Evolutionary conservation across 2,888 invertebrate genomes (phyloP), one percentile per base, ranked within the genome.

Genomic region (Rotaria macrura): DNA sequence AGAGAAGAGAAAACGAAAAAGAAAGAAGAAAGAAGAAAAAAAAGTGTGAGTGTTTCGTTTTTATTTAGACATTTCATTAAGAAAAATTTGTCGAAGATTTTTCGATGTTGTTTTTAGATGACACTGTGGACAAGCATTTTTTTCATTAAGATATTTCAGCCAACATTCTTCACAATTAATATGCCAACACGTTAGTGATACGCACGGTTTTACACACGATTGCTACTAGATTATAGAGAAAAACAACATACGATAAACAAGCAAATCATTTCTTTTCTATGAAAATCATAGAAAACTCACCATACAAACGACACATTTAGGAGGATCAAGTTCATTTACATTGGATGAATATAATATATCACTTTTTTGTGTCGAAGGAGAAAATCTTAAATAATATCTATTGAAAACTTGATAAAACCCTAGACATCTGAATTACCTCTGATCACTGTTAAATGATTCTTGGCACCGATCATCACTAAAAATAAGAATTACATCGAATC

Each of bases 91-190:
- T 79, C 79, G 79, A 43, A 79, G 43, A 79, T 79, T 40, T 7
- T 79, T 43, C 4, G 79, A 43, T 43, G 25, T 43, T 40, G 79
- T 79, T 79, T 43, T 43, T n/a, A n/a, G 2, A 43, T 79, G 43
- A 79, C 79, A 79, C 25, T 79, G 79, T 43, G 79, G 79, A 79
- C 79, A 79, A 79, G 1, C 2, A n/a, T 43, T 79, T 79, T 79
- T 79, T 43, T 79, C 79, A n/a, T 79, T 79, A 25, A 79, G n/a
- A 40, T 43, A 79, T 25, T 79, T 79, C 4, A 43, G 10, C 79
- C 79, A 79, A 79, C 79, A 79, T 79, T 79, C 79, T 79, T 79
- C 79, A 43, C 79, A 79, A 79, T 79, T 79, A 12, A 79, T 79
- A 79, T 79, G 79, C 79, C 79, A 79, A 79, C 79, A 79, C 43